These are phyloP conservation scores for Aphelenchoides besseyi DNA, from an alignment of 1,140 invertebrate genomes.

Conservation along the genomic window DNA sequence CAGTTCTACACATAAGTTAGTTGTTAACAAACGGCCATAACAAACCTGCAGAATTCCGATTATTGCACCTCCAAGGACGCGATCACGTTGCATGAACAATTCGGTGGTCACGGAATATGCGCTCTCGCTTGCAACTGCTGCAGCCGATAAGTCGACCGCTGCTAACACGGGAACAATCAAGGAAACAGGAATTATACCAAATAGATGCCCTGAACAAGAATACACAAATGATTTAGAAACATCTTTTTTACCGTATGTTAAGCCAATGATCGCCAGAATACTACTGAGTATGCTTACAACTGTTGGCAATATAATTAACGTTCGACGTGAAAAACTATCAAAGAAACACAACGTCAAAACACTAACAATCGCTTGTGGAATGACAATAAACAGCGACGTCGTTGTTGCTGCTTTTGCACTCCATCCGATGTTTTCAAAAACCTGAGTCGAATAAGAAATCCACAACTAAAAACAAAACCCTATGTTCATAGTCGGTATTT, in stretches of 20 bases:
- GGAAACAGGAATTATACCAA: constrained; percentile 17
- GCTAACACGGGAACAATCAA: constrained; percentile 36
- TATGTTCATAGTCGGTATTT: neutral
- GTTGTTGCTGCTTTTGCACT: constrained; percentile 23
- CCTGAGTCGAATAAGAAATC: constrained; percentile 51
- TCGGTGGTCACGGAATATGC: constrained; percentile 45
- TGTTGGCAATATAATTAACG: constrained; percentile 43
- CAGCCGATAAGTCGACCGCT: constrained; percentile 36
- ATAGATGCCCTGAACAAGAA: constrained; percentile 19
- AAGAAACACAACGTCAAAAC: constrained; percentile 45
- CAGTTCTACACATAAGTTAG: constrained; percentile 27
- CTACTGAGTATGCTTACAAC: constrained; percentile 35
- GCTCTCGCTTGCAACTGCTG: constrained; percentile 44
- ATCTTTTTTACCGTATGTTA: constrained; percentile 2
- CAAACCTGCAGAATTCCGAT: constrained; percentile 45
- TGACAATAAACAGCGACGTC: constrained; percentile 39
- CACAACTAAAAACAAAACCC: constrained; percentile 43
- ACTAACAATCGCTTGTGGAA: constrained; percentile 44
- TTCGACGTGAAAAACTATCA: constrained; percentile 39
- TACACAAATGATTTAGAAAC: constrained; percentile 17
- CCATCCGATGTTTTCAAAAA: constrained; percentile 45
- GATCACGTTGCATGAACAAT: constrained; percentile 39
- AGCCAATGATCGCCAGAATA: constrained; percentile 29
- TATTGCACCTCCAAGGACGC: constrained; percentile 39
- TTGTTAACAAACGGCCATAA: neutral